These are phyloP conservation scores for Xestoiulus laeticollis DNA, from an alignment of 2,888 invertebrate genomes.

Conservation along the genomic window DNA sequence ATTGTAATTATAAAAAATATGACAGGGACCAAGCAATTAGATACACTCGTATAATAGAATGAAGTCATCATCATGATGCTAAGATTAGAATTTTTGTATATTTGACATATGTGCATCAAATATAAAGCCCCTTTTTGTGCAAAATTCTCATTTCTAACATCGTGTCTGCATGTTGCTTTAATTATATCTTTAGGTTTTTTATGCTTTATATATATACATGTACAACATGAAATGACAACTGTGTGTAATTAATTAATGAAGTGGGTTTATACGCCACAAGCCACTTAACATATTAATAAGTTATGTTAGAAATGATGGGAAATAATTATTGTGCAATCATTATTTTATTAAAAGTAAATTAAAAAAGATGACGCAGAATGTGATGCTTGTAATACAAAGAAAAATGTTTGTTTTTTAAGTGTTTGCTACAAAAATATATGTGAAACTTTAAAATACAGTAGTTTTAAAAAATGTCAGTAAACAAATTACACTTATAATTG, in stretches of 20 bases:
- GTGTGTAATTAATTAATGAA: slow-evolving; percentile 8
- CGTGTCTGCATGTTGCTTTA: neutral
- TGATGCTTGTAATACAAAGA: neutral
- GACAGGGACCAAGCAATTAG: neutral
- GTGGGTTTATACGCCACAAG: neutral
- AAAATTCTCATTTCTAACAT: neutral
- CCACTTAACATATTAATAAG: slow-evolving; percentile 2
- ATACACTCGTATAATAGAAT: too few relatives aligned
- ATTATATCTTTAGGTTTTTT: neutral
- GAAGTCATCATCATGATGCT: neutral
- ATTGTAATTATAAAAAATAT: too few relatives aligned
- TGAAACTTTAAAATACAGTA: too few relatives aligned
- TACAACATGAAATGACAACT: slow-evolving; percentile 2
- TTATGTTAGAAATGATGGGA: neutral
- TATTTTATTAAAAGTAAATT: neutral
- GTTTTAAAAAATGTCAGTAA: too few relatives aligned
- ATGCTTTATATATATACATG: neutral
- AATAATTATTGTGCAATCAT: neutral
- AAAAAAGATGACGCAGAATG: neutral
- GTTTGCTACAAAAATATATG: too few relatives aligned
- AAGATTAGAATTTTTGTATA: neutral
- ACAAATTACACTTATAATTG: too few relatives aligned
- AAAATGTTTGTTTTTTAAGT: neutral
- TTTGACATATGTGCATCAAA: neutral
- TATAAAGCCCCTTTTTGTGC: neutral